Conservation (phyloP, 2,888 invertebrate species). For the Catocala nupta region DNA sequence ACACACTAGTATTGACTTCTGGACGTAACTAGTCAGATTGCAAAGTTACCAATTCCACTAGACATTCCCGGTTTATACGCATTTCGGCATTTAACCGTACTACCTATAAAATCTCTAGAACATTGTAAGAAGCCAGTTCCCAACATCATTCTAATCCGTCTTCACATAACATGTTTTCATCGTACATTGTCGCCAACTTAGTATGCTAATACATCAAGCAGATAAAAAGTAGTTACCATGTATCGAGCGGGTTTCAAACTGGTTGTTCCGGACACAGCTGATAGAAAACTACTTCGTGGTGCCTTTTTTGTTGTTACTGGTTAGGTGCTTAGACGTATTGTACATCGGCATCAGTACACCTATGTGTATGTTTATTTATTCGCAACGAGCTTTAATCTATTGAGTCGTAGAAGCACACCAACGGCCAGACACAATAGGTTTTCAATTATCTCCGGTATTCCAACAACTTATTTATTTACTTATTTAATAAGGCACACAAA, state of each 20-base stretch:
- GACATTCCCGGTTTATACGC: no score
- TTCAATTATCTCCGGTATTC: no score
- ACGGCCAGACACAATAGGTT: no score
- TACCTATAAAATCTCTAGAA: neutral
- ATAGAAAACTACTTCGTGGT: conserved; percentile 27
- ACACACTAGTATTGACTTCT: no score
- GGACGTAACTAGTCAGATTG: no score
- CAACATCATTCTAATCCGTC: conserved; percentile 2
- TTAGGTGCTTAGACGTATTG: neutral
- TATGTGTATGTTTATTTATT: no score
- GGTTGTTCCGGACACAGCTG: conserved; percentile 18
- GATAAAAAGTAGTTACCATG: conserved; percentile 29
- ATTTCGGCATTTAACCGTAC: no score
- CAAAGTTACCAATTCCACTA: no score
- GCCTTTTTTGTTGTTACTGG: conserved; percentile 16
- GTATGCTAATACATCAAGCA: conserved; percentile 12
- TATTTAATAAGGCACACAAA: no score
- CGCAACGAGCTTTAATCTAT: no score
- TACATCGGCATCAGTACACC: neutral
- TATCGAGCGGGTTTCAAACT: conserved; percentile 21
- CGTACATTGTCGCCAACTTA: conserved; percentile 1
- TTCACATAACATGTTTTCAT: neutral
- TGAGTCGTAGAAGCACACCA: no score
- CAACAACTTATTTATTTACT: no score
- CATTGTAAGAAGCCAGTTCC: neutral